Evolutionary conservation across 2,797 vertebrate species (phyloP).

Genomic region (Coluber constrictor): DNA sequence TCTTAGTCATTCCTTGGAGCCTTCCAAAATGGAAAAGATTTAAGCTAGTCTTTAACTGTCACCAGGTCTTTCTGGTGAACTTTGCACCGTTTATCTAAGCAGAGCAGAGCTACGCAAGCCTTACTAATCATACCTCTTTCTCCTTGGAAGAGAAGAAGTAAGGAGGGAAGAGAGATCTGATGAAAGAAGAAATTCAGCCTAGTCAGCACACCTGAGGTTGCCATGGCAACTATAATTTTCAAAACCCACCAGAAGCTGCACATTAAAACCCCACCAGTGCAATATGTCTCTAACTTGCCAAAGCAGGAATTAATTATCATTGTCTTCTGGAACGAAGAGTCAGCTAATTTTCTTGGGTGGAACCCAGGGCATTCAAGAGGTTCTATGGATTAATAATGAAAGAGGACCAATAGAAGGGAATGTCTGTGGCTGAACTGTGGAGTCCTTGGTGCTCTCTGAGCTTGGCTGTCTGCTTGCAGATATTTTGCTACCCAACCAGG

Average conservation of each 20-base stretch:
- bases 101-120: neutral
- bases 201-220: constrained; percentile 22
- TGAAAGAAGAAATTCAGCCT: neutral
- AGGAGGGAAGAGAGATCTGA: neutral
- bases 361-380: neutral
- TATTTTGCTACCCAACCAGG: neutral
- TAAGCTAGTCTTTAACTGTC: neutral
- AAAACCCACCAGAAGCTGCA: neutral
- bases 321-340: neutral
- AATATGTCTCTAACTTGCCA: neutral
- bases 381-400: neutral
- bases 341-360: neutral
- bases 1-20: neutral
- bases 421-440: neutral
- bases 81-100: neutral
- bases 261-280: neutral
- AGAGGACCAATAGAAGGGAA: neutral
- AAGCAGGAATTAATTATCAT: constrained; percentile 2
- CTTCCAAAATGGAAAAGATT: neutral
- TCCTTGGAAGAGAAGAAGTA: neutral
- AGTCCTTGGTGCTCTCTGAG: neutral
- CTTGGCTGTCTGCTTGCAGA: neutral
- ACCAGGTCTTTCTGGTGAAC: neutral
- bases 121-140: neutral
- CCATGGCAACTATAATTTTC: constrained; percentile 41